A percentile compares a stretch with the other conserved stretches of the same genome.
Evolutionary conservation across 2,113 vertebrate genomes (phyloP).

Genomic region (Hyperopisus bebe): DNA sequence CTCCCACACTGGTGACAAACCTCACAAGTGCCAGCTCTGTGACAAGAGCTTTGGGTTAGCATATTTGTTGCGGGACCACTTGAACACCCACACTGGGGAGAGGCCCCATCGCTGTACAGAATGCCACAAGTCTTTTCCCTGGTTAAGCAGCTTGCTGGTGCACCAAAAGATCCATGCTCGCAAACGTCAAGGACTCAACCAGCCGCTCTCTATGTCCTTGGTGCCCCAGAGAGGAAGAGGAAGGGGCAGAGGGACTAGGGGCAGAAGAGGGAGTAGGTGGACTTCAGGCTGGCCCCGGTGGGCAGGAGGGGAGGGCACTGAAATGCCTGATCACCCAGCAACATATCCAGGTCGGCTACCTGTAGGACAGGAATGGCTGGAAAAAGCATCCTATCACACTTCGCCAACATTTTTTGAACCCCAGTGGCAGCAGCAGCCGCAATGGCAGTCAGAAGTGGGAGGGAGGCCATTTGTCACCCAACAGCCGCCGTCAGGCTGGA

Average conservation of each 20-base stretch:
- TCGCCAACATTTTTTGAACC: not conserved
- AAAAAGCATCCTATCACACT: not conserved
- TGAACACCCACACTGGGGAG: constrained; percentile 68
- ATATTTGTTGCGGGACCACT: constrained; percentile 65
- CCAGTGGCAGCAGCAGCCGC: constrained; percentile 18
- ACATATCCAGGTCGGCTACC: constrained; percentile 28
- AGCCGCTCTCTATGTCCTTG: constrained; percentile 30
- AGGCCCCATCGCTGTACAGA: constrained; percentile 65
- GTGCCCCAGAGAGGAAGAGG: constrained; percentile 28
- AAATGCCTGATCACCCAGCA: constrained; percentile 21
- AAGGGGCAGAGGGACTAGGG: constrained; percentile 38
- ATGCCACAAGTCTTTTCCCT: constrained; percentile 64
- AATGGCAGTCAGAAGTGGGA: constrained; percentile 35
- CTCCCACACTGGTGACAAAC: constrained; percentile 63
- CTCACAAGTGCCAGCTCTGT: constrained; percentile 61
- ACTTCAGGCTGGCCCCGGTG: constrained; percentile 39
- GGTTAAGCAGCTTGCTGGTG: constrained; percentile 66
- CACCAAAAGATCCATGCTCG: constrained; percentile 66
- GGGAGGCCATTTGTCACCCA: constrained; percentile 31
- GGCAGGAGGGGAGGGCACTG: constrained; percentile 32
- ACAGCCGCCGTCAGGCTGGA: constrained; percentile 38
- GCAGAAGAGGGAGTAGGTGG: constrained; percentile 42
- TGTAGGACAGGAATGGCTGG: constrained; percentile 40
- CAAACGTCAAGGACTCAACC: constrained; percentile 49
- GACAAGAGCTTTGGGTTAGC: constrained; percentile 64